Conservation (phyloP, 2,113 vertebrate genomes). For the Tupaia chinensis region DNA sequence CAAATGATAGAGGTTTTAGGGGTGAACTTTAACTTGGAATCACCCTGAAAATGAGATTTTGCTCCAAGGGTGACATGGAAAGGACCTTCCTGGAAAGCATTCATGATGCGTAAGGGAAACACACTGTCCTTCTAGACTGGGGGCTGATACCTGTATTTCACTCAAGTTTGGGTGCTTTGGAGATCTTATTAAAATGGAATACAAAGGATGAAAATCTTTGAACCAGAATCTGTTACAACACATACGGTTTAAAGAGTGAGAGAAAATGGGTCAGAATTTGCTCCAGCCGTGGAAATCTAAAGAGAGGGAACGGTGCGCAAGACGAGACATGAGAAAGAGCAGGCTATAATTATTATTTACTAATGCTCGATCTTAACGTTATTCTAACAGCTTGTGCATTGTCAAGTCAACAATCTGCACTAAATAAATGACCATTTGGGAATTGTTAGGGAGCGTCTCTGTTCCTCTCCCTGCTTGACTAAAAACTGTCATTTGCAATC, state of each 20-base stretch:
- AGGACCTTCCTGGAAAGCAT: conserved; percentile 61
- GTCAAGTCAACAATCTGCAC: conserved; percentile 78
- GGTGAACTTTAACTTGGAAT: conserved; percentile 65
- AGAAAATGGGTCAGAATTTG: neutral
- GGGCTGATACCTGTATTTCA: neutral
- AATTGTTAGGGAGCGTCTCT: conserved; percentile 69
- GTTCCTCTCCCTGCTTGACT: conserved; percentile 68
- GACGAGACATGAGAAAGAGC: neutral
- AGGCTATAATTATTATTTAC: conserved; percentile 68
- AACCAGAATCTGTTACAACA: neutral
- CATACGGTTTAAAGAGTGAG: neutral
- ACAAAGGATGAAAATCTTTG: neutral
- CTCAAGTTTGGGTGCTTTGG: neutral
- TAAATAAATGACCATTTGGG: conserved; percentile 80
- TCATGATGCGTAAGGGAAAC: neutral
- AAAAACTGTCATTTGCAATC: conserved; percentile 70
- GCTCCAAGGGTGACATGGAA: conserved; percentile 41
- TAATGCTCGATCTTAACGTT: conserved; percentile 26
- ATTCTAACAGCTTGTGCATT: conserved; percentile 76
- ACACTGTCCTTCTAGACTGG: neutral
- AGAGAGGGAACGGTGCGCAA: neutral
- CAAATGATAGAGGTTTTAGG: conserved; percentile 30
- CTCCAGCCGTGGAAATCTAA: neutral
- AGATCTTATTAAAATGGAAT: neutral
- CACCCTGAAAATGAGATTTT: conserved; percentile 50